Conservation (phyloP, 2,797 vertebrate genomes). For the Sebastiscus tertius region DNA sequence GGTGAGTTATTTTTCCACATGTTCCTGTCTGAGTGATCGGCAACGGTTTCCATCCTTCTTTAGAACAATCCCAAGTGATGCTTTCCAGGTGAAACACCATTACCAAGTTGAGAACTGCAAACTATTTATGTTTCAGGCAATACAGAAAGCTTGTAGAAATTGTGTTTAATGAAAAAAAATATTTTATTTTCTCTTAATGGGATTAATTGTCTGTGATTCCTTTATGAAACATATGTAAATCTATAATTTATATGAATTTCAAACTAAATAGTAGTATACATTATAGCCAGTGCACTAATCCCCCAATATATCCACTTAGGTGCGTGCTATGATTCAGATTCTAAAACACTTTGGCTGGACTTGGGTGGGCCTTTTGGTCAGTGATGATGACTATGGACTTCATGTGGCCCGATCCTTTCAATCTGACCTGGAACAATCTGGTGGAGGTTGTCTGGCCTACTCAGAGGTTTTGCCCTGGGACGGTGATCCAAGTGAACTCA, state of each 20-base stretch:
- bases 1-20: not conserved
- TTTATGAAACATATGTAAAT: not conserved
- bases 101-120: not conserved
- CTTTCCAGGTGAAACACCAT: not conserved
- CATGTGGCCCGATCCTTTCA: not conserved
- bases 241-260: too few relatives aligned
- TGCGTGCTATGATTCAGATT: not conserved
- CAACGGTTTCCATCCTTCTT: not conserved
- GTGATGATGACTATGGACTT: not conserved
- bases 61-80: not conserved
- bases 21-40: not conserved
- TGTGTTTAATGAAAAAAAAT: not conserved
- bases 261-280: too few relatives aligned
- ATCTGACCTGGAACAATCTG: not conserved
- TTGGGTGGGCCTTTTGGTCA: not conserved
- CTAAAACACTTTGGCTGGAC: not conserved
- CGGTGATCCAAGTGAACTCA: not conserved
- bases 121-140: not conserved
- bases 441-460: not conserved
- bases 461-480: not conserved
- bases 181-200: not conserved
- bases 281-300: not conserved
- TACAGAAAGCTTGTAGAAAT: too few relatives aligned
- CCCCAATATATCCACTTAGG: not conserved
- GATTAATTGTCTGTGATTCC: too few relatives aligned